A percentile compares a stretch with the other conserved stretches of the same genome.
Conservation (phyloP, 2,797 vertebrate genomes). For the Enteromius paludinosus region DNA sequence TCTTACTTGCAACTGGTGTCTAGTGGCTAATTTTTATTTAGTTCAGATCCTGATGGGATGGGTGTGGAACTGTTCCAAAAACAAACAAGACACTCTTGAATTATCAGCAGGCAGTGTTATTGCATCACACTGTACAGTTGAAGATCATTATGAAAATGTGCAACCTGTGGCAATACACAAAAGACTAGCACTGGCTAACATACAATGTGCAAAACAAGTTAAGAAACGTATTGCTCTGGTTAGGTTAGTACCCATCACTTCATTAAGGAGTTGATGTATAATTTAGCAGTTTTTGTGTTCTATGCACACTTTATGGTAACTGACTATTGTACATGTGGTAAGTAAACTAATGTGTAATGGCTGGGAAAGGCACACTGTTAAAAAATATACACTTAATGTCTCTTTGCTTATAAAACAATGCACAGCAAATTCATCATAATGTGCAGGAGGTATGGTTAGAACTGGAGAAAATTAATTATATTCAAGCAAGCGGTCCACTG, state of each 20-base stretch:
- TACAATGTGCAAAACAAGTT: conserved; percentile 73
- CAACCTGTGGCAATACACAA: conserved; percentile 43
- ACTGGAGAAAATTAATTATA: conserved; percentile 37
- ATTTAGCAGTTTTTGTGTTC: neutral
- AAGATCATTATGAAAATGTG: conserved; percentile 46
- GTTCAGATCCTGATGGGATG: neutral
- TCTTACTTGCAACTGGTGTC: neutral
- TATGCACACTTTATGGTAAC: neutral
- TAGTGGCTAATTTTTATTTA: neutral
- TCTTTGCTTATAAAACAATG: conserved; percentile 54
- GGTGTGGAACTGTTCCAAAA: conserved; percentile 17
- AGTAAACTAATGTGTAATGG: conserved; percentile 55
- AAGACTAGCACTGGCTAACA: conserved; percentile 54
- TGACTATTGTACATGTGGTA: conserved; percentile 34
- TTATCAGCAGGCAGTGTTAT: conserved; percentile 38
- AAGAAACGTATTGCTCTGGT: conserved; percentile 68
- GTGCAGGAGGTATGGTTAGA: conserved; percentile 55
- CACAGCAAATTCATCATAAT: conserved; percentile 47
- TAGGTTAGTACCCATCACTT: conserved; percentile 71
- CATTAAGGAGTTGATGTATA: conserved; percentile 49
- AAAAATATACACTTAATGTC: conserved; percentile 66
- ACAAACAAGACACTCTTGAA: neutral
- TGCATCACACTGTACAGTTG: conserved; percentile 3
- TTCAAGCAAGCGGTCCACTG: conserved; percentile 38
- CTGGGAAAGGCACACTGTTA: conserved; percentile 66